Conservation (phyloP, 1,140 invertebrate genomes). For the Diabrotica virgifera region DNA sequence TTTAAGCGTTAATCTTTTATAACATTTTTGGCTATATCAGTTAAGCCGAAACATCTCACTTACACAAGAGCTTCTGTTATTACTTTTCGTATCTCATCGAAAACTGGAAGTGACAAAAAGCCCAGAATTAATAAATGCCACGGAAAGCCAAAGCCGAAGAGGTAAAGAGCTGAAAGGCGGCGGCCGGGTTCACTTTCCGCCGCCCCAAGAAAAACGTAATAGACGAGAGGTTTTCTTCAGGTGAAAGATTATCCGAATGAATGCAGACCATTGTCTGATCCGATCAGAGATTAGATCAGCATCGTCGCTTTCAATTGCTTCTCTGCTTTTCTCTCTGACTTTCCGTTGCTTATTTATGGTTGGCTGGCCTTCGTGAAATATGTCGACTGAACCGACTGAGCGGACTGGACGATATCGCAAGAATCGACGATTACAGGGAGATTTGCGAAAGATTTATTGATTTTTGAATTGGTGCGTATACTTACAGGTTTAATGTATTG, state of each 20-base stretch:
- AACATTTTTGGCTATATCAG: too few species aligned
- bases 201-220: background rate
- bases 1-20: too few species aligned
- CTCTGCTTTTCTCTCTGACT: background rate
- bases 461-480: too few species aligned
- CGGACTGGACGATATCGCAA: too few species aligned
- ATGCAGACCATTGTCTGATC: background rate
- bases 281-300: background rate
- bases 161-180: background rate
- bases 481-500: too few species aligned
- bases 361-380: background rate
- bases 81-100: too few species aligned
- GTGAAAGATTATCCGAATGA: background rate
- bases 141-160: background rate
- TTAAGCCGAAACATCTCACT: too few species aligned
- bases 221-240: background rate
- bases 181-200: background rate
- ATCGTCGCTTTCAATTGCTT: constrained; percentile 2
- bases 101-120: background rate
- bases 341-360: background rate
- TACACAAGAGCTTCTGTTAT: too few species aligned
- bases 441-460: too few species aligned
- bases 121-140: background rate
- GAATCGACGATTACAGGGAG: too few species aligned
- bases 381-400: background rate